These are phyloP conservation scores for Mola mola DNA, from an alignment of 2,113 vertebrate species.

Conservation along the genomic window DNA sequence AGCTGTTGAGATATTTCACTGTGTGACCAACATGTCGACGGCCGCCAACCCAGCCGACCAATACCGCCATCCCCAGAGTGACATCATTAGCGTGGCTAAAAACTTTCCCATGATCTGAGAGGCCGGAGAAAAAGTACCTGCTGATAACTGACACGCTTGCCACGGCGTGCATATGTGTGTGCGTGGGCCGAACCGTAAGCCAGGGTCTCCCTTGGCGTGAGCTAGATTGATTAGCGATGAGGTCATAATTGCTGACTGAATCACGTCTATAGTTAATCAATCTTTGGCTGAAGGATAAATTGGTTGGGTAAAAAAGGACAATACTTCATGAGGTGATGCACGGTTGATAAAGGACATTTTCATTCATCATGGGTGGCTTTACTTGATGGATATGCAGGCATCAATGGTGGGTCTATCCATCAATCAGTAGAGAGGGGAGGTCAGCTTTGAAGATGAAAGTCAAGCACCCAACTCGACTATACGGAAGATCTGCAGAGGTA, in stretches of 20 bases:
- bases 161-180: slow-evolving; percentile 1
- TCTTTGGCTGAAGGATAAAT: slow-evolving; percentile 78
- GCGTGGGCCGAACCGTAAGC: slow-evolving; percentile 42
- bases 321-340: slow-evolving; percentile 80
- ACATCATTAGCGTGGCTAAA: slow-evolving; percentile 16
- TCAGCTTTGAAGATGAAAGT: slow-evolving; percentile 83
- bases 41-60: not conserved
- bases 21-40: not conserved
- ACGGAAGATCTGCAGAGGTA: slow-evolving; percentile 36
- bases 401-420: slow-evolving; percentile 71
- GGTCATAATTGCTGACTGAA: slow-evolving; percentile 82
- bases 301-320: slow-evolving; percentile 73
- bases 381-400: slow-evolving; percentile 78
- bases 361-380: slow-evolving; percentile 78
- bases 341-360: slow-evolving; percentile 79
- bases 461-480: slow-evolving; percentile 49
- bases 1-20: slow-evolving; percentile 20
- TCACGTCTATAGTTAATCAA: slow-evolving; percentile 78
- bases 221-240: slow-evolving; percentile 78
- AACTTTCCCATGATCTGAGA: slow-evolving; percentile 65
- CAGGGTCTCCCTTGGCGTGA: slow-evolving; percentile 35
- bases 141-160: slow-evolving; percentile 41
- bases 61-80: slow-evolving; percentile 20
- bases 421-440: slow-evolving; percentile 74
- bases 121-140: slow-evolving; percentile 17